Percentiles rank a stretch among this genome's conserved stretches.
Evolutionary conservation across 1,140 invertebrate species (phyloP).

Genomic region (Bradynema listronoti): DNA sequence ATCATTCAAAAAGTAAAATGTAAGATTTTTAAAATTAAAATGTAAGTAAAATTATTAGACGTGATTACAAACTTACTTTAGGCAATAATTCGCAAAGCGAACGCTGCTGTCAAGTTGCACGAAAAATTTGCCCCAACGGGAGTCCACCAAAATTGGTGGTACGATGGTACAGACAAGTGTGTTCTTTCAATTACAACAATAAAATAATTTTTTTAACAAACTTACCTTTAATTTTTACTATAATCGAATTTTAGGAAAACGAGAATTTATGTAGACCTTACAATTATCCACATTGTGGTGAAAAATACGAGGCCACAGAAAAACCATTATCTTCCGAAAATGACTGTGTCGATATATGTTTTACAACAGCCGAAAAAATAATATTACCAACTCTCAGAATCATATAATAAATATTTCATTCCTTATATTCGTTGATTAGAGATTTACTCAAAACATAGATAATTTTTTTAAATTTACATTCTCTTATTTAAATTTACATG

Average conservation of each 20-base stretch:
- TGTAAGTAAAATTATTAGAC: neutral
- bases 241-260: neutral
- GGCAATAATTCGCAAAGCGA: neutral
- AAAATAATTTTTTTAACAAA: neutral
- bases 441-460: neutral
- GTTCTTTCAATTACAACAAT: too few species aligned
- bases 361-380: slow-evolving; percentile 3
- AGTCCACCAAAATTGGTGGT: neutral
- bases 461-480: neutral
- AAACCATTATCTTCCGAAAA: slow-evolving; percentile 1
- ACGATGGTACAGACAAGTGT: slow-evolving; percentile 5
- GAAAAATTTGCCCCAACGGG: slow-evolving; percentile 4
- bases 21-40: neutral
- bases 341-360: slow-evolving; percentile 1
- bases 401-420: neutral
- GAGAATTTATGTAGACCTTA: slow-evolving; percentile 1
- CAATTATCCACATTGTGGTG: slow-evolving; percentile 7
- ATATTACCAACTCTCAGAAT: neutral
- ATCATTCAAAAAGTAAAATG: neutral
- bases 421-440: neutral
- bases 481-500: neutral
- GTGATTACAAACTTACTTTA: neutral
- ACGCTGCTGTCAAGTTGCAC: neutral
- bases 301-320: neutral
- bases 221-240: neutral